phyloP scores from a whole-genome alignment of 2,797 vertebrate species.

The Cheirogaleus major region DNA sequence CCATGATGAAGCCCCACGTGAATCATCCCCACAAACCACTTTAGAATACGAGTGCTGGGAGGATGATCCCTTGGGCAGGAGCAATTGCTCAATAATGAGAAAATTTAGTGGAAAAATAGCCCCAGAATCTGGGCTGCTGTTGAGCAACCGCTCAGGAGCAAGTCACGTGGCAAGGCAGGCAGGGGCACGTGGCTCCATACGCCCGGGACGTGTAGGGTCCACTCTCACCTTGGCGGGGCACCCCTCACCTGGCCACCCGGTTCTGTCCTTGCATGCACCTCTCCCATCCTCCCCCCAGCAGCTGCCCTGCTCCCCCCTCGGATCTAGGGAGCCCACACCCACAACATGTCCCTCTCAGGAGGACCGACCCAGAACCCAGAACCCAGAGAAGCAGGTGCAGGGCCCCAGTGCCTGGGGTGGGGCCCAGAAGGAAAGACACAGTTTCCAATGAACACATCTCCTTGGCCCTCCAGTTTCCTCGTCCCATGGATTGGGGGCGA shows the following conservation, averaged over 20 bases:
- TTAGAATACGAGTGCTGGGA: not conserved
- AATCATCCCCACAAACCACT: not conserved
- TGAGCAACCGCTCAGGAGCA: not conserved
- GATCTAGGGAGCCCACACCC: not conserved
- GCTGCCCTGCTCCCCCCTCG: accelerated
- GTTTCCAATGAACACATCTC: not conserved
- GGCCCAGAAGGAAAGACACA: too few relatives aligned
- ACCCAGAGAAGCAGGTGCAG: not conserved
- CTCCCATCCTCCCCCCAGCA: too few relatives aligned
- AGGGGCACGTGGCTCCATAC: accelerated
- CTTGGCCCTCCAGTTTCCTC: too few relatives aligned
- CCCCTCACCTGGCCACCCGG: too few relatives aligned
- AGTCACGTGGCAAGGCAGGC: accelerated
- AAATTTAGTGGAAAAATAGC: not conserved
- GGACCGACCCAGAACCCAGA: not conserved
- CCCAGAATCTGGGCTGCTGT: not conserved
- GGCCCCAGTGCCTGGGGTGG: accelerated
- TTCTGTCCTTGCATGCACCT: not conserved
- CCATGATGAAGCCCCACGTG: not conserved
- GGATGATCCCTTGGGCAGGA: not conserved
- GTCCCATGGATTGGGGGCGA: too few relatives aligned
- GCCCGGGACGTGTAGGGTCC: accelerated
- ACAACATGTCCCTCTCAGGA: too few relatives aligned
- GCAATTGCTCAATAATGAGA: not conserved
- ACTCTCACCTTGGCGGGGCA: not conserved